These are phyloP conservation scores for Dolomedes plantarius DNA, from an alignment of 2,888 invertebrate genomes.

Conservation along the genomic window DNA sequence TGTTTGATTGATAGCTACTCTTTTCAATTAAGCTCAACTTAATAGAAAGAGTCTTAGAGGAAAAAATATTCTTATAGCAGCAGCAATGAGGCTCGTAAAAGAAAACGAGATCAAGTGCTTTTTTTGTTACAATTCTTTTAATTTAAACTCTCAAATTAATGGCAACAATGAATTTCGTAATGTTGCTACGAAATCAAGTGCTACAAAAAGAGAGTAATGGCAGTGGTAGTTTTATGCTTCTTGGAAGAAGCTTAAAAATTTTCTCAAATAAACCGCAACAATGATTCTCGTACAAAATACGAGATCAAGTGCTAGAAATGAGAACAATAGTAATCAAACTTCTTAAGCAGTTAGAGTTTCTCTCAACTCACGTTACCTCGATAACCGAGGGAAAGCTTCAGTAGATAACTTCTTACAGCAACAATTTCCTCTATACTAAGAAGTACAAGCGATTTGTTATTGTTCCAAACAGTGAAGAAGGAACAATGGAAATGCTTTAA, in stretches of 20 bases:
- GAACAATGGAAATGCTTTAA: no score
- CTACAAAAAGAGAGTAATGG: neutral
- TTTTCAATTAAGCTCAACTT: neutral
- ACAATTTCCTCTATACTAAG: no score
- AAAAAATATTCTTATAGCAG: neutral
- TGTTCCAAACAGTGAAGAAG: no score
- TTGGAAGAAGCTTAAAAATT: no score
- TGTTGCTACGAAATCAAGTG: constrained; percentile 4
- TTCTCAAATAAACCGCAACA: constrained; percentile 4
- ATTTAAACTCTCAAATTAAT: neutral
- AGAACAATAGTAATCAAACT: neutral
- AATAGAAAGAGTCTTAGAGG: neutral
- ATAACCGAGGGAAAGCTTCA: no score
- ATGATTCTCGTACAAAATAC: constrained; percentile 4
- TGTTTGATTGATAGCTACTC: no score
- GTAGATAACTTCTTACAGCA: no score
- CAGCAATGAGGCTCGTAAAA: constrained; percentile 1
- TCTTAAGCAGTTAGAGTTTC: no score
- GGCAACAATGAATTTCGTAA: neutral
- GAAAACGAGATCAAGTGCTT: constrained; percentile 6
- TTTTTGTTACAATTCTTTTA: neutral
- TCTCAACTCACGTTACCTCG: no score
- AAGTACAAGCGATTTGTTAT: no score
- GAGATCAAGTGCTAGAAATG: constrained; percentile 6
- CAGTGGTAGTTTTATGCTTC: neutral